phyloP scores from a whole-genome alignment of 2,797 vertebrate genomes.

The Hippoglossus hippoglossus region DNA sequence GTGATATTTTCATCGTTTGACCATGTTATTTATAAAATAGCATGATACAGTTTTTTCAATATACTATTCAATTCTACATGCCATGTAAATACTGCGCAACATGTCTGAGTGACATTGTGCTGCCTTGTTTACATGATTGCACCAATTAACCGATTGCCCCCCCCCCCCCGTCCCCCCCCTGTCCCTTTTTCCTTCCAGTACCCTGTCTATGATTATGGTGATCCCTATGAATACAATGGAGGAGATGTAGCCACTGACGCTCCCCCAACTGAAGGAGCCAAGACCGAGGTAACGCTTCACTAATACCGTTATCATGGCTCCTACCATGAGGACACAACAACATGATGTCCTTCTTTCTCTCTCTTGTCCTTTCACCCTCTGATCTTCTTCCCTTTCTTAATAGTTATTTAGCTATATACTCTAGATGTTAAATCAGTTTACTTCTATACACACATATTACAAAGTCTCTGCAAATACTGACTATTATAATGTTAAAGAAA shows the following conservation, averaged over 20 bases:
- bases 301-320: constrained; percentile 24
- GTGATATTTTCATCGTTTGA: constrained; percentile 14
- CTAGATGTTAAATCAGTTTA: neutral
- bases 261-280: constrained; percentile 86
- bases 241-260: constrained; percentile 87
- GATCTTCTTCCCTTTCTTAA: neutral
- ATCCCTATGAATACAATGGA: constrained; percentile 92
- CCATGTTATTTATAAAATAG: constrained; percentile 49
- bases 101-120: constrained; percentile 45
- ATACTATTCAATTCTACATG: neutral
- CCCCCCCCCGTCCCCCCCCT: too few relatives aligned
- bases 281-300: constrained; percentile 89
- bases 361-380: neutral
- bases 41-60: constrained; percentile 17
- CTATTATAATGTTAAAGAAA: neutral
- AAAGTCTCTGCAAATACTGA: neutral
- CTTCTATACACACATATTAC: neutral
- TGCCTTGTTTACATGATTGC: constrained; percentile 56
- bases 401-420: neutral
- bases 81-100: constrained; percentile 66
- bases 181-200: constrained; percentile 88
- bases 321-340: constrained; percentile 13
- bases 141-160: constrained; percentile 66
- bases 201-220: constrained; percentile 91
- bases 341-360: neutral